A percentile compares a stretch with the other conserved stretches of the same genome.
phyloP scores from a whole-genome alignment of 2,888 invertebrate genomes.

The Pediacus dermestoides region DNA sequence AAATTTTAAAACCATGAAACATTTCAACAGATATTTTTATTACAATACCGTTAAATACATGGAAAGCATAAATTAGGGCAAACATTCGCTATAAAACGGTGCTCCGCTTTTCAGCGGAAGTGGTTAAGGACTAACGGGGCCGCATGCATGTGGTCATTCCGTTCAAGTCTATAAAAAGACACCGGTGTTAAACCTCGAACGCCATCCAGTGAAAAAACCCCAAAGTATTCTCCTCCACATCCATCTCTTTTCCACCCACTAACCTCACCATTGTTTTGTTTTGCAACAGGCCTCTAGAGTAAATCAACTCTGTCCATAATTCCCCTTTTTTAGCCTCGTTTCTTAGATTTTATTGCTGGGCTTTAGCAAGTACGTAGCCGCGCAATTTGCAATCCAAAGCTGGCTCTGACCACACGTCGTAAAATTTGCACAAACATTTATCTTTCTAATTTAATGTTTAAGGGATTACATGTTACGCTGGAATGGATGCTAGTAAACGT shows the following conservation, averaged over 20 bases:
- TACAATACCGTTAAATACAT: background rate
- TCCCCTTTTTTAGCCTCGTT: constrained; percentile 7
- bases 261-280: too few species aligned
- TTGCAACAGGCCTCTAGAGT: too few species aligned
- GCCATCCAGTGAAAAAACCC: constrained; percentile 9
- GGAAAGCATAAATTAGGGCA: background rate
- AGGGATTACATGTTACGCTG: constrained; percentile 17
- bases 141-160: constrained; percentile 12
- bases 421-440: constrained; percentile 31
- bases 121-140: constrained; percentile 5
- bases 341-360: constrained; percentile 27
- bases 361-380: constrained; percentile 24
- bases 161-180: constrained; percentile 8
- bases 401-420: constrained; percentile 26
- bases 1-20: too few species aligned
- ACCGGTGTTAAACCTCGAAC: constrained; percentile 8
- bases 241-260: constrained; percentile 2
- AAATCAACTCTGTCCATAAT: constrained; percentile 1
- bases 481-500: background rate
- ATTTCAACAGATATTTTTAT: too few species aligned
- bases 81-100: constrained; percentile 5
- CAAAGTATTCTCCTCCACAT: constrained; percentile 1
- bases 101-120: constrained; percentile 6
- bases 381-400: constrained; percentile 30
- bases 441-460: constrained; percentile 25